Conservation (phyloP, 1,140 invertebrate genomes). For the Microvelia longipes region DNA sequence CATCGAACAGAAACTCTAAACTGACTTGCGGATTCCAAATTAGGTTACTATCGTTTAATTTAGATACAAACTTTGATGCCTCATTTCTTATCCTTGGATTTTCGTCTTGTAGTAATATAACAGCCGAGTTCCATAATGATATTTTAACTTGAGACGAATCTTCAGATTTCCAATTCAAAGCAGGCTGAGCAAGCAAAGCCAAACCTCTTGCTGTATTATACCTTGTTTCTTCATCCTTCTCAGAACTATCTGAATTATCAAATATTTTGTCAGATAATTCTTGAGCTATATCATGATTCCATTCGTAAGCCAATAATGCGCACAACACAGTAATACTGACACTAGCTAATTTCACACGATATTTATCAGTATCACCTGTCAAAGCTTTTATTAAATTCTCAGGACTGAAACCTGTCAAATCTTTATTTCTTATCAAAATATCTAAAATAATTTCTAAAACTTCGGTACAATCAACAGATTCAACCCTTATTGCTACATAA, state of each 20-base stretch:
- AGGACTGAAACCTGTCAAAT: conserved; percentile 1
- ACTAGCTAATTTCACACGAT: not conserved
- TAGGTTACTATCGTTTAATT: not conserved
- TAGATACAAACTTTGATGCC: conserved; percentile 12
- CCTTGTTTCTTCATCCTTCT: conserved; percentile 3
- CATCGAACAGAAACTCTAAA: conserved; percentile 5
- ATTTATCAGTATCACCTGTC: not conserved
- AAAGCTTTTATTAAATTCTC: conserved; percentile 7
- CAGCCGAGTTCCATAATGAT: conserved; percentile 8
- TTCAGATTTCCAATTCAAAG: not conserved
- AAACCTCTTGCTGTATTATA: conserved; percentile 3
- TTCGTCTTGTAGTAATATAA: conserved; percentile 13
- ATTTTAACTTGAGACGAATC: conserved; percentile 1
- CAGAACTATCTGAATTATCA: not conserved
- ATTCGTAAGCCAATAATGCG: not conserved
- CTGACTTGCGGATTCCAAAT: conserved; percentile 6
- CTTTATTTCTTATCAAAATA: not conserved
- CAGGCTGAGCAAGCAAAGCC: not conserved
- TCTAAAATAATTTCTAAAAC: conserved; percentile 4
- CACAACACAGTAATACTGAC: not conserved
- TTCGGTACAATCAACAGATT: not conserved
- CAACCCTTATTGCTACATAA: conserved; percentile 1
- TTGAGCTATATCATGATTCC: conserved; percentile 1
- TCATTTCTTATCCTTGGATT: conserved; percentile 7
- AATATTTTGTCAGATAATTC: not conserved